Percentiles rank a stretch among this genome's conserved stretches.
Evolutionary conservation across 2,888 invertebrate genomes (phyloP).

Genomic region (Elegia similella): DNA sequence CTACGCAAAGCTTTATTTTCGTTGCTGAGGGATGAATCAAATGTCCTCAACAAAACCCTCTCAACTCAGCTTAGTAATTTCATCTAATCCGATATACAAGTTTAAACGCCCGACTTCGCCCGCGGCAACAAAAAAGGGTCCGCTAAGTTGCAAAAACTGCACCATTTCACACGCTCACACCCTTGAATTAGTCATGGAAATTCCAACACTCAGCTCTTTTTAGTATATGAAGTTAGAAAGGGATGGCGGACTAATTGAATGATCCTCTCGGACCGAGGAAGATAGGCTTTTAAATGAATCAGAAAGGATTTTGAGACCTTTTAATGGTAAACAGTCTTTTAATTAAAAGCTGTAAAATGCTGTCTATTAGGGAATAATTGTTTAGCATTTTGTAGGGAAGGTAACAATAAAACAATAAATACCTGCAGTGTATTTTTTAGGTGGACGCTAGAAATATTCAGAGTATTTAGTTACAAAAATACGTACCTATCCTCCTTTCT

Average conservation of each 20-base stretch:
- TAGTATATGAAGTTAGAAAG: slow-evolving; percentile 32
- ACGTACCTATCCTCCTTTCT: too few species aligned
- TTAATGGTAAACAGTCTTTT: slow-evolving; percentile 43
- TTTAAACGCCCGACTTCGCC: slow-evolving; percentile 70
- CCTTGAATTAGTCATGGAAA: slow-evolving; percentile 60
- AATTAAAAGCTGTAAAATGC: slow-evolving; percentile 35
- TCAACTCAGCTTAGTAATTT: slow-evolving; percentile 77
- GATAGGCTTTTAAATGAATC: slow-evolving; percentile 56
- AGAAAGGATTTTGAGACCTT: slow-evolving; percentile 42
- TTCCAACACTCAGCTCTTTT: slow-evolving; percentile 44
- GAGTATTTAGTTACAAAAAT: too few species aligned
- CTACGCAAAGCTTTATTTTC: slow-evolving; percentile 12
- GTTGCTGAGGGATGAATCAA: not conserved
- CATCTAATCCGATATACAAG: slow-evolving; percentile 77
- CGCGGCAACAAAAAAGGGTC: slow-evolving; percentile 74
- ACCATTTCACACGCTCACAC: slow-evolving; percentile 70
- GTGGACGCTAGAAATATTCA: too few species aligned
- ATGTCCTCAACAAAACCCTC: slow-evolving; percentile 40
- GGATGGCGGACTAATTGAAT: slow-evolving; percentile 45
- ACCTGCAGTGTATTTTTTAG: too few species aligned
- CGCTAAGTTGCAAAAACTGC: slow-evolving; percentile 72
- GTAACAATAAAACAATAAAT: too few species aligned
- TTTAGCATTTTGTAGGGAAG: not conserved
- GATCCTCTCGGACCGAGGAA: slow-evolving; percentile 40
- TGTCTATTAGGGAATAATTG: not conserved